These are phyloP conservation scores for Apostichopus californicus DNA, from an alignment of 35 echinoderm and acorn worm species.

Conservation along the genomic window DNA sequence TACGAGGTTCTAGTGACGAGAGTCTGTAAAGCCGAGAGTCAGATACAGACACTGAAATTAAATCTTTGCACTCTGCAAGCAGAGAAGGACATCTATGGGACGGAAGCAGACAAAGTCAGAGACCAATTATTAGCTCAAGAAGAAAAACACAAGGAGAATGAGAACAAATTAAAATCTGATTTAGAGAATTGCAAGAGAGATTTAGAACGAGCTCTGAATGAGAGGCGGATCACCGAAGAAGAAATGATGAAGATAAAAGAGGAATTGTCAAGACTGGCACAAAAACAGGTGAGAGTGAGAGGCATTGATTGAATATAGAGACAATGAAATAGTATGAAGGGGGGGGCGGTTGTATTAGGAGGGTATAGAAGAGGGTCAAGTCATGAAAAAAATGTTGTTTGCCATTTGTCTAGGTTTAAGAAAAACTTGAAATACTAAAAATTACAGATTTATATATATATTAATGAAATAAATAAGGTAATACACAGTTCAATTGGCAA, in stretches of 20 bases:
- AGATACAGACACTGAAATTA: slow-evolving; percentile 83
- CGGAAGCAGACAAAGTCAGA: slow-evolving; percentile 31
- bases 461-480: no score
- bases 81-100: slow-evolving; percentile 65
- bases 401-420: no score
- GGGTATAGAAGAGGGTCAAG: no score
- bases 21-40: slow-evolving; percentile 83
- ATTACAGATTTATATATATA: no score
- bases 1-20: slow-evolving; percentile 78
- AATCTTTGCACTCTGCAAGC: slow-evolving; percentile 84
- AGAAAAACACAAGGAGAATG: slow-evolving; percentile 56
- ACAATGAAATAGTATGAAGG: no score
- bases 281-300: background rate
- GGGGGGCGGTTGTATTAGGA: no score
- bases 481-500: no score
- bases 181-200: slow-evolving; percentile 48
- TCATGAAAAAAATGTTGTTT: no score
- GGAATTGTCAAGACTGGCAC: background rate
- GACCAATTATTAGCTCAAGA: background rate
- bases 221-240: background rate
- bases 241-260: background rate
- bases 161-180: slow-evolving; percentile 64
- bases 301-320: no score
- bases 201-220: background rate
- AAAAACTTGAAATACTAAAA: no score